These are phyloP conservation scores for Amphilophus citrinellus DNA, from an alignment of 2,113 vertebrate species.

Conservation along the genomic window DNA sequence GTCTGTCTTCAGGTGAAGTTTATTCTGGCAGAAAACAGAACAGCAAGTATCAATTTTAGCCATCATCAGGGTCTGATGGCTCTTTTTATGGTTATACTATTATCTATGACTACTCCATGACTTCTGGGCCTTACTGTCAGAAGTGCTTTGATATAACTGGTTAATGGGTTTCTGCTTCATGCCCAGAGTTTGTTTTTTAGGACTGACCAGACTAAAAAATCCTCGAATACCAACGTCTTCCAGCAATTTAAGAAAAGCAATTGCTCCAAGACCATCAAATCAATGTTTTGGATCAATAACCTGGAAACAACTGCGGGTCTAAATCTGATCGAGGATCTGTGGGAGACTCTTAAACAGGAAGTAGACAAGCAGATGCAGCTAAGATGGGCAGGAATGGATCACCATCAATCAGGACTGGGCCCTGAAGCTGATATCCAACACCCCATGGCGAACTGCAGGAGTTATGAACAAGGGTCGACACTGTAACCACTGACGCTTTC, in stretches of 20 bases:
- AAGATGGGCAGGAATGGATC: too few species aligned
- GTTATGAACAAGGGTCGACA: too few species aligned
- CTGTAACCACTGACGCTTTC: neutral
- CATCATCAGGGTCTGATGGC: neutral
- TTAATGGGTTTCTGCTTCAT: fast-evolving
- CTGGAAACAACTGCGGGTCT: neutral
- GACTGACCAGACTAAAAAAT: fast-evolving
- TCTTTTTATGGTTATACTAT: neutral
- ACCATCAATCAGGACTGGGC: too few species aligned
- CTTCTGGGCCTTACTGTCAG: fast-evolving
- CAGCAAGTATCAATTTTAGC: too few species aligned
- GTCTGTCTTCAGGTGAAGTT: neutral
- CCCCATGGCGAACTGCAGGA: too few species aligned
- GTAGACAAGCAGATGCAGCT: too few species aligned
- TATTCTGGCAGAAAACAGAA: fast-evolving
- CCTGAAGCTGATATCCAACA: too few species aligned
- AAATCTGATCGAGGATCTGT: fast-evolving
- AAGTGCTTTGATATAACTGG: neutral
- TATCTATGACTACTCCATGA: neutral
- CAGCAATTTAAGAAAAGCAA: fast-evolving
- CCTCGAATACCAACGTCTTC: neutral
- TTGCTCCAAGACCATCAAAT: too few species aligned
- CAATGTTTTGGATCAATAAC: neutral
- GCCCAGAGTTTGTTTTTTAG: too few species aligned
- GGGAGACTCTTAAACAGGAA: too few species aligned